Evolutionary conservation across 64 coral and sea anemone species (phyloP).

Genomic region (Exaiptasia diaphana): DNA sequence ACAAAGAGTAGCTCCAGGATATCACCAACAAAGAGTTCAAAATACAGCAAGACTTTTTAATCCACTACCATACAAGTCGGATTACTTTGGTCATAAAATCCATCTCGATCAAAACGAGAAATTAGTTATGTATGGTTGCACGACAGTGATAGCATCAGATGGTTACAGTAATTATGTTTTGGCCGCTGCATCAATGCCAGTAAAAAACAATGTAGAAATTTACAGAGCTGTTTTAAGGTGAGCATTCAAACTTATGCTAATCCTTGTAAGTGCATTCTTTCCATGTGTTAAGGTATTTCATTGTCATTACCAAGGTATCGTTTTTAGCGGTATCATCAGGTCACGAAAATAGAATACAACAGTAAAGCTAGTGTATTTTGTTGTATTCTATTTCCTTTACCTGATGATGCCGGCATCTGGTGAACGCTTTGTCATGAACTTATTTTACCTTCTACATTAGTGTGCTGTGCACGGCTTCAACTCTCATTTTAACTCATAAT

Average conservation of each 20-base stretch:
- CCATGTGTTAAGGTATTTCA: not conserved
- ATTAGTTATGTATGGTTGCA: constrained; percentile 43
- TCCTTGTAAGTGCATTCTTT: not conserved
- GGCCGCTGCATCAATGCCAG: constrained; percentile 34
- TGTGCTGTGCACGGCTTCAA: no score
- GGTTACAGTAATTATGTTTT: constrained; percentile 22
- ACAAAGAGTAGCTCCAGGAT: not conserved
- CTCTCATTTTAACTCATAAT: no score
- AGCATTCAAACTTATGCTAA: not conserved
- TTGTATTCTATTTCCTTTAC: not conserved
- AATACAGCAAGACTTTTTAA: constrained; percentile 19
- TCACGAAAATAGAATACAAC: not conserved
- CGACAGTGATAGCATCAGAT: constrained; percentile 26
- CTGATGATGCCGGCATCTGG: not conserved
- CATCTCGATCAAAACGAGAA: constrained; percentile 48
- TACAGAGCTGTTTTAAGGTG: constrained; percentile 37
- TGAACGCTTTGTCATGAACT: not conserved
- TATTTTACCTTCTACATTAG: no score
- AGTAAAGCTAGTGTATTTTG: not conserved
- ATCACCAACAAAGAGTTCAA: constrained; percentile 20
- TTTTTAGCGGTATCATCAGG: not conserved
- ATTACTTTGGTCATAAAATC: constrained; percentile 17
- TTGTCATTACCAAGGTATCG: not conserved
- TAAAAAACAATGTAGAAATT: constrained; percentile 26
- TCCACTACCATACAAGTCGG: constrained; percentile 22